Evolutionary conservation across 2,888 invertebrate species (phyloP), one percentile per base, ranked within the genome.

Genomic region (Dryocosmus kuriphilus): DNA sequence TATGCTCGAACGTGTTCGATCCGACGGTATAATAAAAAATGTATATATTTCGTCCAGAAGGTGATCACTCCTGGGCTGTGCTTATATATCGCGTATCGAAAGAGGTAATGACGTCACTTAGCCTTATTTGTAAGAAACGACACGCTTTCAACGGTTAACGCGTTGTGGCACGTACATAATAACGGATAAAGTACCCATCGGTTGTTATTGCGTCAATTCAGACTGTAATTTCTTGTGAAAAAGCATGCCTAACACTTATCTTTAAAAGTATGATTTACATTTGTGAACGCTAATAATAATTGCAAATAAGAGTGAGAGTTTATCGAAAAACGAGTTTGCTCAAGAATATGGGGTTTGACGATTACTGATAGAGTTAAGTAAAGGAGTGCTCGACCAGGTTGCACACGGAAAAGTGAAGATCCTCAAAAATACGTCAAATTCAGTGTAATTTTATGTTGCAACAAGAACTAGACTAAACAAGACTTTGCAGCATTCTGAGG

Each of bases 141-240:
- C 67, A 67, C 67, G 67, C 67, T 67, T 67, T 67, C 67, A n/a
- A 67, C 41, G 27, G 41, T 51, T 67, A 51, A 67, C 67, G 67
- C 46, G 27, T 67, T 41, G 9, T 41, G 27, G 19, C 46, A 24
- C 24, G n/a, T 67, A 67, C 57, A 57, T 51, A 51, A 67, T 67
- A 67, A 67, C 46, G 27, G 7, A 27, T 67, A 32, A 38, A 65
- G 63, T 38, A 22, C 38, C 63, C 27, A 46, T 11, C 27, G 3
- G n/a, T 67, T 41, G 46, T 67, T 67, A 67, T 67, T 46, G 46
- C 19, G 30, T 67, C 46, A n/a, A n/a, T 67, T 27, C 46, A 67
- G 46, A 22, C 11, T 22, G 57, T 24, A 30, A 27, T 67, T 46
- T 67, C 30, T 46, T 46, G 1, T 65, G 63, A 38, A 46, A 67